Base-by-base conservation (phyloP, 2,797 vertebrate genomes). In the Euthynnus affinis region DNA sequence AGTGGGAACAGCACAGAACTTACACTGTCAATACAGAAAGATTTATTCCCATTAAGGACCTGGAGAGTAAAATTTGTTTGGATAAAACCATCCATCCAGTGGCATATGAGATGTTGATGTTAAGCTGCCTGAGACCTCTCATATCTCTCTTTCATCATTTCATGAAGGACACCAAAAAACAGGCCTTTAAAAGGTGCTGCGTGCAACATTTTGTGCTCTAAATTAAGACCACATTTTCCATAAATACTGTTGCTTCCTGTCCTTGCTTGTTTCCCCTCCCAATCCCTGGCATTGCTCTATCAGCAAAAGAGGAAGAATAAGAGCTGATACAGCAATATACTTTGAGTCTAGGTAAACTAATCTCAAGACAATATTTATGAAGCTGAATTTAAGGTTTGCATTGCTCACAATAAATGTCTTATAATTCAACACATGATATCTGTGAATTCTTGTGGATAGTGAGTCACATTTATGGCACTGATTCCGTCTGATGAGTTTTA, bases 221-320 rank as follows among this genome's bases (percentile, higher is more conserved):
- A 89, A 92, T 88, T 61, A 80, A 71, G 51, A 85, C 77, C 88
- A 90, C 65, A 88, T 88, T 88, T 84, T 83, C 84, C 78, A 85
- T 85, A 82, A 88, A 87, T 59, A 63, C 60, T 81, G 81, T 53
- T 85, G 66, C 83, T 89, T 89, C 89, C 90, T 85, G 84, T 75
- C 69, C 72, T 20, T 59, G 27, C 76, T 48, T 81, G 74, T 86
- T 69, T 17, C 67, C 59, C 84, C 84, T 51, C 83, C 75, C 56
- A 44, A 12, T 55, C 74, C 29, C 67, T 82, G 79, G 74, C 73
- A 70, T 20, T 10, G 61, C 55, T 76, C 77, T 76, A 75, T 69
- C 6, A 59, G 34, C 2, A 60, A 57, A 64, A 58, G 27, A 40
- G 22, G 56, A 63, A n/a, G 22, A 22, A 73, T 52, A 80, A 34